A percentile compares a stretch with the other conserved stretches of the same genome.
phyloP scores from a whole-genome alignment of 2,113 vertebrate genomes.

The Plotosus lineatus region DNA sequence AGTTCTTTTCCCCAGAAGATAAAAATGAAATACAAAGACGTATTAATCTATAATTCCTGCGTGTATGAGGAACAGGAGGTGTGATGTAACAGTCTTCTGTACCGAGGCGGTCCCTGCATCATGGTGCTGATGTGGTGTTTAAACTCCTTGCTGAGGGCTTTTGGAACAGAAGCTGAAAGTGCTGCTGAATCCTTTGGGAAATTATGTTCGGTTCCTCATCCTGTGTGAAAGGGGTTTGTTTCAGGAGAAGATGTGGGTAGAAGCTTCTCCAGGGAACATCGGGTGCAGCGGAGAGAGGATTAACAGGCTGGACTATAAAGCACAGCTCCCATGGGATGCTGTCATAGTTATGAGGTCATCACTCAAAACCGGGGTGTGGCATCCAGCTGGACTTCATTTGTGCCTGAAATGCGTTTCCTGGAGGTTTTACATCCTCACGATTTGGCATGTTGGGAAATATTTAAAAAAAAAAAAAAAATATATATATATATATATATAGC shows the following conservation, averaged over 20 bases:
- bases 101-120: too few species aligned
- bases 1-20: too few species aligned
- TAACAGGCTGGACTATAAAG: not conserved
- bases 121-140: too few species aligned
- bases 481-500: not conserved
- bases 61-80: too few species aligned
- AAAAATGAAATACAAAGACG: too few species aligned
- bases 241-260: not conserved
- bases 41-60: too few species aligned
- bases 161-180: not conserved
- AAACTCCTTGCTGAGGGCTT: not conserved
- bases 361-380: not conserved
- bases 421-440: too few species aligned
- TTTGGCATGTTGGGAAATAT: too few species aligned
- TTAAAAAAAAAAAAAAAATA: not conserved
- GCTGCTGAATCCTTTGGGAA: not conserved
- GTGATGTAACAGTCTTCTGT: too few species aligned
- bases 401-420: not conserved
- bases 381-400: constrained; percentile 48
- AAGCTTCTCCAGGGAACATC: not conserved
- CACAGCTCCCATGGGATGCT: constrained; percentile 12
- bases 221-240: not conserved
- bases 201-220: not conserved
- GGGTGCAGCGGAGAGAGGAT: not conserved
- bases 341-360: constrained; percentile 28